phyloP scores from a whole-genome alignment of 2,797 vertebrate species.

The Jordanella pulchra region DNA sequence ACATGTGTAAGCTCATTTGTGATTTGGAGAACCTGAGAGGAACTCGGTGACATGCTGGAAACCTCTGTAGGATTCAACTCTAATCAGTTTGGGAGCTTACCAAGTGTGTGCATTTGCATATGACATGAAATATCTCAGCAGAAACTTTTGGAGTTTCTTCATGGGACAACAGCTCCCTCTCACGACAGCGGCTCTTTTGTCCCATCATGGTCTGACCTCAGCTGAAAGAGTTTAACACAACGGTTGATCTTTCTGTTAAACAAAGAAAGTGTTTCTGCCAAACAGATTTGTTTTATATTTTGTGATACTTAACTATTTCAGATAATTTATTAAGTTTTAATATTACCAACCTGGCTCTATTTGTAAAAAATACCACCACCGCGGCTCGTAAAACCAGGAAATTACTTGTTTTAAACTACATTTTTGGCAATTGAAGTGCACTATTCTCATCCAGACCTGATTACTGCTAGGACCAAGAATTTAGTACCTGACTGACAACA shows the following conservation, averaged over 20 bases:
- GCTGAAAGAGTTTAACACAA: background rate
- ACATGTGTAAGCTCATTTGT: slow-evolving; percentile 34
- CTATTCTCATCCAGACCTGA: background rate
- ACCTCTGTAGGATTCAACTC: background rate
- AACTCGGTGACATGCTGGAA: background rate
- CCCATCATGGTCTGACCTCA: background rate
- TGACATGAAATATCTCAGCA: slow-evolving; percentile 30
- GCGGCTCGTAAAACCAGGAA: slow-evolving; percentile 1
- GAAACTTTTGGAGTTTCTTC: slow-evolving; percentile 34
- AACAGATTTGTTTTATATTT: background rate
- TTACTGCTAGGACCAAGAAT: background rate
- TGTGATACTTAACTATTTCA: background rate
- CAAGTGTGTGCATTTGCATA: slow-evolving; percentile 20
- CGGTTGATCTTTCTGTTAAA: background rate
- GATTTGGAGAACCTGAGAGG: slow-evolving; percentile 22
- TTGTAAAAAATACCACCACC: too few relatives aligned
- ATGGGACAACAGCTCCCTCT: slow-evolving; percentile 24
- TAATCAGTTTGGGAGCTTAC: slow-evolving; percentile 27
- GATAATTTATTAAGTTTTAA: too few relatives aligned
- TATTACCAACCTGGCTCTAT: background rate
- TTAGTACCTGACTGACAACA: background rate
- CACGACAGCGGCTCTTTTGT: slow-evolving; percentile 9
- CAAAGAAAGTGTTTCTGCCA: background rate
- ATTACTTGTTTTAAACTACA: background rate
- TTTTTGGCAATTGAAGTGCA: background rate